Base-by-base conservation (phyloP, 1,140 invertebrate genomes). In the Dysdera silvatica region DNA sequence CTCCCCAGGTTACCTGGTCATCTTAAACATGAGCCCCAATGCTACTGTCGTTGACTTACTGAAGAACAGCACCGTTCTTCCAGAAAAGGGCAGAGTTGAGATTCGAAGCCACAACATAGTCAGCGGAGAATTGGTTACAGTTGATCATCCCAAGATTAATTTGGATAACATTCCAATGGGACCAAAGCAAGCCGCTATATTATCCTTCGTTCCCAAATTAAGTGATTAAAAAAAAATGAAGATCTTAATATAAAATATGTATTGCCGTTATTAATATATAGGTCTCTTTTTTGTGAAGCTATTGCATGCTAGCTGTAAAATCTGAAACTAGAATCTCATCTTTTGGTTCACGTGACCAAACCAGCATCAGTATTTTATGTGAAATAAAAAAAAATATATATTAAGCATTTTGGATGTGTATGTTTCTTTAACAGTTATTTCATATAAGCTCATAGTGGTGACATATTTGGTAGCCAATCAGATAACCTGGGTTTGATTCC, bases 1-100 rank as follows among this genome's bases (percentile, higher is more conserved):
- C 32, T 83, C 82, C 73, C 85, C 85, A 6, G 85, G 85, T 10
- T 83, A 80, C 70, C 73, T 87, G 52, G 82, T 87, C 2, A 79
- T 80, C 12, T 12, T 61, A 24, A 68, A 68, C 33, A 23, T 61
- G 33, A 35, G 65, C 7, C 8, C 4, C 8, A 48, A 61, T 33
- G 28, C 53, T 16, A 57, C 33, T 35, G 24, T 35, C 18, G 6
- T 66, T 28, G 47, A 66, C 37, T 61, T 66, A 24, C 45, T 45
- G 18, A 28, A 37, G 4, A 61, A 49, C 26, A 62, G 31, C 74
- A 80, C 35, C 63, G 72, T 54, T 49, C 69, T 72, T 51, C 68
- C 53, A 48, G 61, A 68, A 37, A 61, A 47, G 14, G 69, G 58
- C 2, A 54, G 41, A 2, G 65, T 71, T 2, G 67, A 69, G 61